Evolutionary conservation across 2,888 invertebrate genomes (phyloP).

Genomic region (Gisinianus flammeolus): DNA sequence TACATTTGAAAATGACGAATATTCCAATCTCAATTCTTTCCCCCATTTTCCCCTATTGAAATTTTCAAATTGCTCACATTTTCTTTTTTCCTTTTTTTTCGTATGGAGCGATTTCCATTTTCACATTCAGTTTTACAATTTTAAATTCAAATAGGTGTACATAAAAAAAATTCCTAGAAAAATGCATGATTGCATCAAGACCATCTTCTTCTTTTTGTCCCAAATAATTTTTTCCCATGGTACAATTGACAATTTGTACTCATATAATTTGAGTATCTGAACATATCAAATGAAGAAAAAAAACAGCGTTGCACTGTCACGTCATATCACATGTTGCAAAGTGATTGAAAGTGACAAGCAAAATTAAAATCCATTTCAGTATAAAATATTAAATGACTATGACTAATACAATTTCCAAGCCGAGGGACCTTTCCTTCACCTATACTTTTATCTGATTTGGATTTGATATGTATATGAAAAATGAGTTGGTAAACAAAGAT

Average conservation of each 20-base stretch:
- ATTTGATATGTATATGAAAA: neutral
- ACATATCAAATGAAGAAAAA: too few relatives aligned
- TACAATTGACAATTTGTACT: neutral
- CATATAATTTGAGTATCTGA: neutral
- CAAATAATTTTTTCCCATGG: neutral
- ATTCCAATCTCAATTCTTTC: conserved; percentile 11
- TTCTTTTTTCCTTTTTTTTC: too few relatives aligned
- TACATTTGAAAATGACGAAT: neutral
- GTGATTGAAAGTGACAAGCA: neutral
- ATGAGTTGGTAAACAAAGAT: neutral
- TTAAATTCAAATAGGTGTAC: too few relatives aligned
- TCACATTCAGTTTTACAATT: too few relatives aligned
- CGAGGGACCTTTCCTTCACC: too few relatives aligned
- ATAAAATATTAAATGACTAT: neutral
- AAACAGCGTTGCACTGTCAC: too few relatives aligned
- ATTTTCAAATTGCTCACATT: neutral
- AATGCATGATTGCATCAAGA: too few relatives aligned
- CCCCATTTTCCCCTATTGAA: neutral
- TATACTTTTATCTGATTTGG: too few relatives aligned
- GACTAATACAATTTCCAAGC: neutral
- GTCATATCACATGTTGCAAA: too few relatives aligned
- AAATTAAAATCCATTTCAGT: neutral
- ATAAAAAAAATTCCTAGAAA: too few relatives aligned
- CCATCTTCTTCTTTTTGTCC: too few relatives aligned
- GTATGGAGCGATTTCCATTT: too few relatives aligned